phyloP scores from a whole-genome alignment of 2,797 vertebrate species.

The Pristis pectinata region DNA sequence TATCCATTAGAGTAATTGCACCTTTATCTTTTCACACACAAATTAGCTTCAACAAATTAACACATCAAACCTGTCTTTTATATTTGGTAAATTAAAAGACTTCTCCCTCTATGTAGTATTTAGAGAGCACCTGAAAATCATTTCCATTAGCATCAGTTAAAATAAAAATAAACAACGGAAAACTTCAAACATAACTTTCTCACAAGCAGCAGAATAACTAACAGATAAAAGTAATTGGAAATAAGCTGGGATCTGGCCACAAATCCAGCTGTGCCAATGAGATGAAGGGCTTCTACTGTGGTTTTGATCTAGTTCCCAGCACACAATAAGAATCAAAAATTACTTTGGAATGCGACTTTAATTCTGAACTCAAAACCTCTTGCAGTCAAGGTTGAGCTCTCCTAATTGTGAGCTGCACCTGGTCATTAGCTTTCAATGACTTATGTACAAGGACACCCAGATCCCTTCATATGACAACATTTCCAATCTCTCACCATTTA shows the following conservation, averaged over 20 bases:
- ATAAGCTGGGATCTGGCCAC: background rate
- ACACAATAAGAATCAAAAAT: background rate
- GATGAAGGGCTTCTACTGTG: background rate
- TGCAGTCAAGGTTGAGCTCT: too few relatives aligned
- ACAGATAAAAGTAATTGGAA: background rate
- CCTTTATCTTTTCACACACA: background rate
- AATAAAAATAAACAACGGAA: background rate
- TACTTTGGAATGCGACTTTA: background rate
- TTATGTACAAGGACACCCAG: too few relatives aligned
- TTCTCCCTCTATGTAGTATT: background rate
- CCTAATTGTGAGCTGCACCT: too few relatives aligned
- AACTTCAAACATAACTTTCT: background rate
- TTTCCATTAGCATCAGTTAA: background rate
- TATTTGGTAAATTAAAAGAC: background rate
- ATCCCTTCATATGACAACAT: too few relatives aligned
- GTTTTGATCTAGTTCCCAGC: background rate
- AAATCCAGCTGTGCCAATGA: background rate
- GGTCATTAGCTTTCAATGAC: too few relatives aligned
- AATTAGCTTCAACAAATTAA: background rate
- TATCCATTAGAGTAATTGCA: conserved; percentile 1
- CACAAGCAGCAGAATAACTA: background rate
- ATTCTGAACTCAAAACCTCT: too few relatives aligned
- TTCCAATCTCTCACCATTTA: too few relatives aligned
- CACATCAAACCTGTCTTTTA: background rate
- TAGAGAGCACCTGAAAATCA: background rate